These are phyloP conservation scores for Laterallus jamaicensis DNA, from an alignment of 2,113 vertebrate species.

Conservation along the genomic window DNA sequence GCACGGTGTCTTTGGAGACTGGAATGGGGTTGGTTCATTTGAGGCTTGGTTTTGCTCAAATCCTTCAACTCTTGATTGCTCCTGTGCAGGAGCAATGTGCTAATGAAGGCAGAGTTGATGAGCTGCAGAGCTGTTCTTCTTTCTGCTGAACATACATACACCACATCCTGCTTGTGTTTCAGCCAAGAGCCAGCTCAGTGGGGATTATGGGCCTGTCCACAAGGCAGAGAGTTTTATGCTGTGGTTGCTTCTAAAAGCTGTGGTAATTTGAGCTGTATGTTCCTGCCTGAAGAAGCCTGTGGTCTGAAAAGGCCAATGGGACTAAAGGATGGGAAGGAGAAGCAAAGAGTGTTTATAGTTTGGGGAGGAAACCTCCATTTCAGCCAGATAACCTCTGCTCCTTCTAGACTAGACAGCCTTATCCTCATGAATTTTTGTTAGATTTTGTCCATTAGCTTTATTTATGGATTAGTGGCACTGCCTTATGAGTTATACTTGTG, in stretches of 20 bases:
- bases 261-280: background rate
- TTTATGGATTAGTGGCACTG: background rate
- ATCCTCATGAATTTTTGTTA: background rate
- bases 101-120: slow-evolving; percentile 26
- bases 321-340: background rate
- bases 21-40: background rate
- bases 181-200: background rate
- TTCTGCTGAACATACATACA: background rate
- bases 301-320: background rate
- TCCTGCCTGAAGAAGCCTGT: background rate
- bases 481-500: background rate
- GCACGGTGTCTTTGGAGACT: background rate
- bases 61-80: background rate
- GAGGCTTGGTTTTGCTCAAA: background rate
- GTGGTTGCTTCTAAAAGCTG: background rate
- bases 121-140: background rate
- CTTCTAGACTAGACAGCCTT: background rate
- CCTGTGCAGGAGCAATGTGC: accelerated
- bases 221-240: background rate
- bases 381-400: background rate
- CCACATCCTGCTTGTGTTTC: background rate
- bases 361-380: background rate
- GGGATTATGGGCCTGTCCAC: background rate
- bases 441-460: background rate
- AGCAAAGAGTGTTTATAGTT: background rate